These are phyloP conservation scores for Leptopilina boulardi DNA, from an alignment of 1,140 invertebrate genomes.

Conservation along the genomic window DNA sequence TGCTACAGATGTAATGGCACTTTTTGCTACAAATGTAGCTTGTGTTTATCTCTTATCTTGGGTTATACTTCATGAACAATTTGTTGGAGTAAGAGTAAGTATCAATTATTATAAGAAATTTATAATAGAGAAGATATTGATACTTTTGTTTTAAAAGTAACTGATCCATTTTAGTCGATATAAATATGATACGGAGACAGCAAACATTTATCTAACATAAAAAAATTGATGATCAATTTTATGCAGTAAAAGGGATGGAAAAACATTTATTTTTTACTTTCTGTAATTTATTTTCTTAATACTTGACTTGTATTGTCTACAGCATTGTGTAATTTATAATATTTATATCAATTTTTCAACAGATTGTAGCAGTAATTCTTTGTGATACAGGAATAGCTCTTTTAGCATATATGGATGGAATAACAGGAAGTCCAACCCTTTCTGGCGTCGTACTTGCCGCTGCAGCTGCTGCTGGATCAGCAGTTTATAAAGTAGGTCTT, in stretches of 20 bases:
- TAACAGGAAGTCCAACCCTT: conserved; percentile 91
- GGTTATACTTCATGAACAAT: conserved; percentile 97
- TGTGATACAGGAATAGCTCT: conserved; percentile 96
- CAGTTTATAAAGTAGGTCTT: conserved; percentile 89
- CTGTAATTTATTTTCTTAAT: not conserved
- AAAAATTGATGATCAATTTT: too few relatives aligned
- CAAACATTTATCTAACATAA: too few relatives aligned
- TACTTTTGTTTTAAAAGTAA: too few relatives aligned
- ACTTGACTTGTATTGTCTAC: not conserved
- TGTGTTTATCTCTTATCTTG: conserved; percentile 96
- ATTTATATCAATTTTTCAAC: conserved; percentile 45
- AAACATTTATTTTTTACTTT: too few relatives aligned
- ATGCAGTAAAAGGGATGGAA: too few relatives aligned
- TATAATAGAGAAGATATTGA: too few relatives aligned
- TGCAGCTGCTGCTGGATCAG: conserved; percentile 90
- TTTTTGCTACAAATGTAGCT: conserved; percentile 95
- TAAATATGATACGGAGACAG: too few relatives aligned
- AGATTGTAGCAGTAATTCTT: conserved; percentile 97
- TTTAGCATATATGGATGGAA: conserved; percentile 96
- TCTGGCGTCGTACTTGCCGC: conserved; percentile 93
- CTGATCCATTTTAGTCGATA: too few relatives aligned
- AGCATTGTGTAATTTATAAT: conserved; percentile 15
- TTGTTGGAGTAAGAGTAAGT: conserved; percentile 95
- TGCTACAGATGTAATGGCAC: conserved; percentile 92
- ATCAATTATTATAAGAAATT: not conserved